Percentiles rank a stretch among this genome's conserved stretches.
Evolutionary conservation across 2,888 invertebrate genomes (phyloP).

Genomic region (Autographa gamma): DNA sequence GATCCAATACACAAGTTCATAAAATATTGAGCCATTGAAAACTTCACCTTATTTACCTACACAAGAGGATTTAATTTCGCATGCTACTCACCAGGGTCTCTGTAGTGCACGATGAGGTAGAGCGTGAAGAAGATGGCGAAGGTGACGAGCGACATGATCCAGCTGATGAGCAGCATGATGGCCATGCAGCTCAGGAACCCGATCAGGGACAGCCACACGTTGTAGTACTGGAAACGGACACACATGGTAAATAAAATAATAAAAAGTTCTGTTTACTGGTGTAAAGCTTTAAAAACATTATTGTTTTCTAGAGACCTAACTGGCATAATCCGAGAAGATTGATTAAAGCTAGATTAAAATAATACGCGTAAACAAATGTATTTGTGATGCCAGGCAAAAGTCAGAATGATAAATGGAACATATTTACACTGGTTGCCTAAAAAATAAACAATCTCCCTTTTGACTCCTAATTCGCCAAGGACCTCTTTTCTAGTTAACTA

Average conservation of each 20-base stretch:
- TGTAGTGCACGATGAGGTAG: slow-evolving; percentile 97
- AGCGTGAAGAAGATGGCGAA: slow-evolving; percentile 96
- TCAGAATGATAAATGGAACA: too few species aligned
- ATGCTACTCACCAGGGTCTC: slow-evolving; percentile 93
- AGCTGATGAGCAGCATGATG: slow-evolving; percentile 98
- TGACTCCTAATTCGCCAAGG: too few species aligned
- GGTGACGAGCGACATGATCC: slow-evolving; percentile 97
- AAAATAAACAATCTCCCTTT: too few species aligned
- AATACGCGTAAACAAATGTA: too few species aligned
- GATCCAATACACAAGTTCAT: neutral
- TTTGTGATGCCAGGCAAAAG: too few species aligned
- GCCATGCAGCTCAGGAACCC: slow-evolving; percentile 95
- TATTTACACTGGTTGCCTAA: too few species aligned
- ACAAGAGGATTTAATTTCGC: neutral
- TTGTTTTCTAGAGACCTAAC: too few species aligned
- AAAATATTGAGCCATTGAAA: neutral
- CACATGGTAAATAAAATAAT: neutral
- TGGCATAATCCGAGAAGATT: neutral
- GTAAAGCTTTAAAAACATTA: too few species aligned
- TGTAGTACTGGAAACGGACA: slow-evolving; percentile 93
- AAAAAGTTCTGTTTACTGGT: too few species aligned
- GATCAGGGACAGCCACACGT: slow-evolving; percentile 95
- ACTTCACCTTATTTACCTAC: too few species aligned
- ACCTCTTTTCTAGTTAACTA: too few species aligned
- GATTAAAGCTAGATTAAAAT: too few species aligned